Percentiles rank a stretch among this genome's conserved stretches.
phyloP scores from a whole-genome alignment of 2,888 invertebrate genomes.

The Seira musarum region DNA sequence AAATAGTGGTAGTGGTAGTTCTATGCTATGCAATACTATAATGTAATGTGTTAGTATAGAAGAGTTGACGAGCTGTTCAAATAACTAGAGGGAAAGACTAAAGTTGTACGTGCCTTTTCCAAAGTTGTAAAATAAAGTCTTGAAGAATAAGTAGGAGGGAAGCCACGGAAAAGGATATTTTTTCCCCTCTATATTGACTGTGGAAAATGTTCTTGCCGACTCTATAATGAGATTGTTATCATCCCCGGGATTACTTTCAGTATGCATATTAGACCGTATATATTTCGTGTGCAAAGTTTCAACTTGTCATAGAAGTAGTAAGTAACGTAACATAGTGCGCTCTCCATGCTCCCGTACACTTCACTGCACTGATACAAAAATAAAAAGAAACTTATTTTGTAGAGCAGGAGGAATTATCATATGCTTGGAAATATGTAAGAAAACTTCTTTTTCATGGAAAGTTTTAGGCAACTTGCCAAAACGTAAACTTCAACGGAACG shows the following conservation, averaged over 20 bases:
- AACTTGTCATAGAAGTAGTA: not conserved
- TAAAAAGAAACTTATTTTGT: too few relatives aligned
- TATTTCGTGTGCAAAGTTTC: not conserved
- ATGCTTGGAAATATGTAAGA: too few relatives aligned
- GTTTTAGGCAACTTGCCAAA: conserved; percentile 65
- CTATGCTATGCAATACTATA: conserved; percentile 24
- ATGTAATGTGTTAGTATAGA: too few relatives aligned
- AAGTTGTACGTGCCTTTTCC: too few relatives aligned
- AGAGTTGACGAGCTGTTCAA: conserved; percentile 61
- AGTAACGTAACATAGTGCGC: too few relatives aligned
- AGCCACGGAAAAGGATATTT: conserved; percentile 14
- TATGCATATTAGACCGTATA: conserved; percentile 30
- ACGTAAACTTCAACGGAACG: conserved; percentile 55
- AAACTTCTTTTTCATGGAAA: conserved; percentile 48
- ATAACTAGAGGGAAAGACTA: conserved; percentile 55
- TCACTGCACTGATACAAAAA: conserved; percentile 50
- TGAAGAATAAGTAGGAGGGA: too few relatives aligned
- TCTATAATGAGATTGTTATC: conserved; percentile 45
- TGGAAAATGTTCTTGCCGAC: conserved; percentile 28
- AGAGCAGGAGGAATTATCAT: conserved; percentile 43
- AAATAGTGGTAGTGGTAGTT: conserved; percentile 22
- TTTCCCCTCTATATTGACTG: conserved; percentile 39
- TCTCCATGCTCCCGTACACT: conserved; percentile 37
- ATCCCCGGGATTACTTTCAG: conserved; percentile 43
- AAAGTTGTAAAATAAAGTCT: conserved; percentile 5